Base-by-base conservation (phyloP, 2,113 vertebrate genomes). In the Chrysemys picta region DNA sequence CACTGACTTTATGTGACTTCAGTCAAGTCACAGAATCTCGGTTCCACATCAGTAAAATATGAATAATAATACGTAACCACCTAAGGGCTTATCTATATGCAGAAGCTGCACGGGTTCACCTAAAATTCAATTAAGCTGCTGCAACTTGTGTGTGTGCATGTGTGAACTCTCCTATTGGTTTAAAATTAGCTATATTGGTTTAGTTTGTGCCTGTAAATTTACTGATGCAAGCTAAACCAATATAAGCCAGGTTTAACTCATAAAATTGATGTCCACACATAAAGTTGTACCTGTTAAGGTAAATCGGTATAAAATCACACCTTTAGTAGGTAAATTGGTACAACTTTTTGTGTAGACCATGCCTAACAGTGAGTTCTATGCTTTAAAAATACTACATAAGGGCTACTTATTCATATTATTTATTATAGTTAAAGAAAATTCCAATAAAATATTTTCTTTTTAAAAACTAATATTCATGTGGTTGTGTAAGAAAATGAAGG, bases 21-120 rank as follows among this genome's bases (percentile, higher is more conserved):
- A 27, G 84, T 14, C 88, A 3, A 75, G n/a, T 75, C 69, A 62
- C 49, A 35, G 52, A 25, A 0, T 1, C 12, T 6, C 1, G 0
- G 59, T 4, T 8, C 5, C 21, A 14, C 11, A 19, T 78, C 1
- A 0, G 11, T 25, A 76, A 76, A 76, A 31, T 19, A 8, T 12
- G 47, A 53, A 8, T 29, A 42, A 6, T 21, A 84, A 31, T 2
- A 0, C 17, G 57, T 13, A 72, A 31, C 79, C 14, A 3, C 12
- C 13, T 38, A 69, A 69, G 59, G 59, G 14, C 49, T 80, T 56
- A 6, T 25, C 3, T 16, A 0, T 14, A 1, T 1, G 79, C 62
- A 69, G 82, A 82, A 91, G 5, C 57, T 81, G 69, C 7, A 7
- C 22, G 57, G 35, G 76, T 96, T 94, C 80, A 2, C 62, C 49